Conservation (phyloP, 2,888 invertebrate species). For the Listrodromus nycthemerus region DNA sequence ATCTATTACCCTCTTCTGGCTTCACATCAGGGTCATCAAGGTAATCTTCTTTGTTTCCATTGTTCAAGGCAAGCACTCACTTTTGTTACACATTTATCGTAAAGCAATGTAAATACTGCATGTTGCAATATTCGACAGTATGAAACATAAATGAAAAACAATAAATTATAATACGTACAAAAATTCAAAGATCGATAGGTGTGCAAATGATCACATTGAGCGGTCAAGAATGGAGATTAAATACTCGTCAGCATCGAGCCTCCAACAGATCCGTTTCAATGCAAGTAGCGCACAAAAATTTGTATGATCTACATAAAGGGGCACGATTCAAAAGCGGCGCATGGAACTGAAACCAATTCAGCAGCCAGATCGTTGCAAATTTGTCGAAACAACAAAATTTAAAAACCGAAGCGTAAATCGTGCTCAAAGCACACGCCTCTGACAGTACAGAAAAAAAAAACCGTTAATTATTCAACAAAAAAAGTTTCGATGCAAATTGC, state of each 20-base stretch:
- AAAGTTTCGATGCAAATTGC: constrained; percentile 42
- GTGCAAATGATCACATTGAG: constrained; percentile 24
- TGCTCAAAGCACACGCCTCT: constrained; percentile 14
- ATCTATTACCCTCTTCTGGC: constrained; percentile 23
- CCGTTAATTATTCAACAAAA: neutral
- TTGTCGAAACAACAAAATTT: constrained; percentile 7
- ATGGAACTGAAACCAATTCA: constrained; percentile 18
- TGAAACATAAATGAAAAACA: neutral
- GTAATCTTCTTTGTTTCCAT: constrained; percentile 35
- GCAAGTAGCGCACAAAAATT: constrained; percentile 3
- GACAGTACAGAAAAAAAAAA: constrained; percentile 1
- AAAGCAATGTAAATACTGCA: neutral
- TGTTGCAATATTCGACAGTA: neutral
- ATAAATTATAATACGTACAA: neutral
- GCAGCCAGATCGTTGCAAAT: constrained; percentile 55
- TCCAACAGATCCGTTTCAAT: constrained; percentile 31
- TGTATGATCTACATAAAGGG: neutral
- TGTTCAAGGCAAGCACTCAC: constrained; percentile 45
- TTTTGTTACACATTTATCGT: constrained; percentile 32
- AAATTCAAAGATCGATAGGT: neutral
- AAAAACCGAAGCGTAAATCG: constrained; percentile 23
- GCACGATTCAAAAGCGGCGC: constrained; percentile 25
- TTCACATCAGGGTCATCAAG: constrained; percentile 6
- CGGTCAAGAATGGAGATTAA: constrained; percentile 12
- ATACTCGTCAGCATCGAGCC: constrained; percentile 62